Base-by-base conservation (phyloP, 2,888 invertebrate genomes). In the Mesodorylaimus sp. region DNA sequence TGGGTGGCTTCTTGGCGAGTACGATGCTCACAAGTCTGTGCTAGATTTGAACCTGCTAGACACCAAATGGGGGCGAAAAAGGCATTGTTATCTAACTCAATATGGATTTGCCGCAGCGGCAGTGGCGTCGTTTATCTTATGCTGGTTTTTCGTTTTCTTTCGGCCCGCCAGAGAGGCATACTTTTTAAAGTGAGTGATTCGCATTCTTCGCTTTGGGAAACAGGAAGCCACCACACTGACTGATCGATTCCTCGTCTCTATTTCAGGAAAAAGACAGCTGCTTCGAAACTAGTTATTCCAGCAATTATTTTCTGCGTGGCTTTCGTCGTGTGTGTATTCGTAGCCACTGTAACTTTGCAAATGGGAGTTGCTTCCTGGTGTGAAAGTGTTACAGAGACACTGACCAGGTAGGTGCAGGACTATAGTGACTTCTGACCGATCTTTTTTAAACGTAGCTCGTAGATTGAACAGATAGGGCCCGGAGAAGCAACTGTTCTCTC, bases 101-200 rank as follows among this genome's bases (percentile, higher is more conserved):
- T 49, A 49, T 19, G 49, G 49, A 3, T 32, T 44, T 10, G 49
- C 28, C 3, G 49, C 26, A 2, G 23, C 25, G 19, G 44, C 43
- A 3, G 42, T 49, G 2, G 3, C 21, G 16, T 39, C 49, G 3
- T 49, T 49, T 21, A 49, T 49, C 7, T n/a, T 49, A 28, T 42
- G 43, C 36, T 49, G 49, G 49, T 49, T 49, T 32, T 49, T 49
- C 28, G 43, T 44, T 2, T 42, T 49, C n/a, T 49, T 49, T 23
- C 23, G 49, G n/a, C 49, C 49, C 2, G 19, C 19, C 28, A 21
- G 23, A 16, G 28, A 43, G 2, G 49, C 49, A 3, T 49, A 41
- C 32, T 10, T 44, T 3, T n/a, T 25, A 28, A 49, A 42, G 49
- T 49, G n/a, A 36, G 32, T 32, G 7, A 32, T 32, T 32, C 10